These are phyloP conservation scores for Phymastichus coffea DNA, from an alignment of 1,140 invertebrate species.

Conservation along the genomic window DNA sequence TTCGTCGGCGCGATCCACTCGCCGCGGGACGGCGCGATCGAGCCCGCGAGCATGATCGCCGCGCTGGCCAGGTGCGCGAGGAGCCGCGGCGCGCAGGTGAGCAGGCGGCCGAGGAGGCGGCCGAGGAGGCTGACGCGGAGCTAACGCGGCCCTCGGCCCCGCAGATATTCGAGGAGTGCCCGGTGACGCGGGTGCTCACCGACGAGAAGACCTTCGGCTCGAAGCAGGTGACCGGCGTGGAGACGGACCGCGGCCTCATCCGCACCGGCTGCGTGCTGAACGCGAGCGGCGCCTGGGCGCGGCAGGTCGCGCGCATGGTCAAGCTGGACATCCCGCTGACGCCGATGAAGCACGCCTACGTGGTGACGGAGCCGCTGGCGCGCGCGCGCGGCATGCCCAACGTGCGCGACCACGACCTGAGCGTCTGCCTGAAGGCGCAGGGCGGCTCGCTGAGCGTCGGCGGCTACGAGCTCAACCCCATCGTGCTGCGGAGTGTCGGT, in stretches of 20 bases:
- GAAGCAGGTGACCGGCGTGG: slow-evolving; percentile 71
- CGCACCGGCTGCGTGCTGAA: slow-evolving; percentile 75
- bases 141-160: slow-evolving; percentile 19
- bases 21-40: slow-evolving; percentile 79
- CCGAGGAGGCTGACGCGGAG: too few species aligned
- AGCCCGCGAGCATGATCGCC: slow-evolving; percentile 77
- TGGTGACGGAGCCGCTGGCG: slow-evolving; percentile 75
- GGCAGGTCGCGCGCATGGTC: slow-evolving; percentile 69
- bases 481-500: slow-evolving; percentile 71
- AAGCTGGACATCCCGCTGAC: slow-evolving; percentile 72
- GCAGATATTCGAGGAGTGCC: slow-evolving; percentile 75
- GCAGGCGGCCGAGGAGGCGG: too few species aligned
- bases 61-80: slow-evolving; percentile 72
- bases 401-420: slow-evolving; percentile 80
- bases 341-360: slow-evolving; percentile 86
- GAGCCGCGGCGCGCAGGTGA: slow-evolving; percentile 70
- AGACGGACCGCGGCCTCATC: slow-evolving; percentile 71
- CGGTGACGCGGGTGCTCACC: slow-evolving; percentile 68
- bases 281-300: slow-evolving; percentile 78
- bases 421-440: slow-evolving; percentile 80
- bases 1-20: slow-evolving; percentile 77
- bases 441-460: slow-evolving; percentile 80
- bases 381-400: slow-evolving; percentile 75
- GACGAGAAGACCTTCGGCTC: slow-evolving; percentile 60
- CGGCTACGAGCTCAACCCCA: slow-evolving; percentile 85